Evolutionary conservation across 2,113 vertebrate species (phyloP).

Genomic region (Oreochromis aureus): DNA sequence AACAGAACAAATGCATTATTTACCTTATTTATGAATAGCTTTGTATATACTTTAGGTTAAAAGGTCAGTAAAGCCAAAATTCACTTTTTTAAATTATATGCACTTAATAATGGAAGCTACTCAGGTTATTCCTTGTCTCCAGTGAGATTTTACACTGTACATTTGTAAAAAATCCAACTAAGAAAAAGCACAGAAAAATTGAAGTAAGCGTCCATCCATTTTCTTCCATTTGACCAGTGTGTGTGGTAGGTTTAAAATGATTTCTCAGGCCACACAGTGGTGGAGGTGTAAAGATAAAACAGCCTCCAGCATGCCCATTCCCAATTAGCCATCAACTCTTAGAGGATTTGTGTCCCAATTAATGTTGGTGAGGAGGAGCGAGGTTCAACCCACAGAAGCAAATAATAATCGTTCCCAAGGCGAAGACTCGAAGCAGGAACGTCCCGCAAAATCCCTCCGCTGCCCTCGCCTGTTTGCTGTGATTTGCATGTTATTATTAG

Average conservation of each 20-base stretch:
- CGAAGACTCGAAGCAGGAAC: not conserved
- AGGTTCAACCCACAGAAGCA: not conserved
- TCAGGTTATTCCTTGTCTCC: not conserved
- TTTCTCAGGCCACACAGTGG: not conserved
- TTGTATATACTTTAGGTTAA: not conserved
- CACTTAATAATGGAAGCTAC: not conserved
- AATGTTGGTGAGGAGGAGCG: not conserved
- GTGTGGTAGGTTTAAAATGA: not conserved
- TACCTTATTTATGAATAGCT: not conserved
- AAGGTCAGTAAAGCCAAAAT: not conserved
- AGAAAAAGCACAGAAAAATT: too few species aligned
- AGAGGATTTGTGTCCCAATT: not conserved
- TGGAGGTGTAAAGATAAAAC: not conserved
- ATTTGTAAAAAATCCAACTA: too few species aligned
- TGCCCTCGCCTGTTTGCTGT: not conserved
- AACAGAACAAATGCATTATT: not conserved
- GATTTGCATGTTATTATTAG: not conserved
- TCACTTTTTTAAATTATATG: too few species aligned
- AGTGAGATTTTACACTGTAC: not conserved
- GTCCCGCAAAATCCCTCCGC: not conserved
- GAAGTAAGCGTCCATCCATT: too few species aligned
- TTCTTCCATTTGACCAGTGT: too few species aligned
- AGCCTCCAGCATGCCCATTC: not conserved
- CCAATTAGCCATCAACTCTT: not conserved
- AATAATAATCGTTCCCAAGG: not conserved